These are phyloP conservation scores for Nyctibius bracteatus DNA, from an alignment of 2,113 vertebrate genomes.

Conservation along the genomic window DNA sequence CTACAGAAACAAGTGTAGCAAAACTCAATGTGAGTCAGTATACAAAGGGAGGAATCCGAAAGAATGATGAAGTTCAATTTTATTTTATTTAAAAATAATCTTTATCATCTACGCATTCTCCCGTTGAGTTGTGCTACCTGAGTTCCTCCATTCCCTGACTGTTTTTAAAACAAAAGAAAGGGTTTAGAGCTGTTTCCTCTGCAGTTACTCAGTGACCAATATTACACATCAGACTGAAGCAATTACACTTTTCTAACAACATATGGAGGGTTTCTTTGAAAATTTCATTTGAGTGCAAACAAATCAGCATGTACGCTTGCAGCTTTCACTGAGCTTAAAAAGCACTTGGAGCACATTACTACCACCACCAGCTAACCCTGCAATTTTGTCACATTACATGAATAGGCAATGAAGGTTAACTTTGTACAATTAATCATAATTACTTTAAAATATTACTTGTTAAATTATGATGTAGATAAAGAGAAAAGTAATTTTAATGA, in stretches of 20 bases:
- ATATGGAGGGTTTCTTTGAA: neutral
- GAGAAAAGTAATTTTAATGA: neutral
- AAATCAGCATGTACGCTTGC: neutral
- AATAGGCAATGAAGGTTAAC: neutral
- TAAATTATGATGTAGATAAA: neutral
- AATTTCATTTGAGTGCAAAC: neutral
- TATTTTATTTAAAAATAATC: neutral
- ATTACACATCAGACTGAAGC: neutral
- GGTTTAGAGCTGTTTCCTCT: neutral
- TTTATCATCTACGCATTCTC: neutral
- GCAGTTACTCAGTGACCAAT: neutral
- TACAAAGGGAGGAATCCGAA: neutral
- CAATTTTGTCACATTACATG: neutral
- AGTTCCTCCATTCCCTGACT: neutral
- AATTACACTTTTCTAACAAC: neutral
- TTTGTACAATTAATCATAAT: neutral
- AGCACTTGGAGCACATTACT: neutral
- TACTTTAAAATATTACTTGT: neutral
- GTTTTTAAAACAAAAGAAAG: neutral
- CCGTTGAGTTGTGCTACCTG: neutral
- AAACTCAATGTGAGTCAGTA: neutral
- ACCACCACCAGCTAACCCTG: neutral
- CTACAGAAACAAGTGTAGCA: neutral
- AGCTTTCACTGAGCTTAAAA: neutral
- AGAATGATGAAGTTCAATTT: neutral